These are phyloP conservation scores for Rhingia rostrata DNA, from an alignment of 2,888 invertebrate species.

Conservation along the genomic window DNA sequence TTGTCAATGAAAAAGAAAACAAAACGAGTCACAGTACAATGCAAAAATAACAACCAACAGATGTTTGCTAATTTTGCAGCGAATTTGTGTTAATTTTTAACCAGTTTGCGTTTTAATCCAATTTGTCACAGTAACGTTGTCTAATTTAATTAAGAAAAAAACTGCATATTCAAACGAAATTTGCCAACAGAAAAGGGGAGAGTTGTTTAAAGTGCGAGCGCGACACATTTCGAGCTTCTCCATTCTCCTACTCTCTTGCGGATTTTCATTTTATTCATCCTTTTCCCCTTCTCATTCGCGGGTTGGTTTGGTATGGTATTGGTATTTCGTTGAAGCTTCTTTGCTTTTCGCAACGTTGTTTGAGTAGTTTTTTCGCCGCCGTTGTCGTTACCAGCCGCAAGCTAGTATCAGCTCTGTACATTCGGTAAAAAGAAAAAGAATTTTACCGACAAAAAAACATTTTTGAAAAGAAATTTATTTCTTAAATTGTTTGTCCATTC, in stretches of 20 bases:
- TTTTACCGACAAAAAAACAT: background rate
- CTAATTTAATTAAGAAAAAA: slow-evolving; percentile 49
- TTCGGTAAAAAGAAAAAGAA: slow-evolving; percentile 16
- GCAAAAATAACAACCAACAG: slow-evolving; percentile 8
- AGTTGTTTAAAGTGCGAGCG: background rate
- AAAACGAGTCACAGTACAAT: background rate
- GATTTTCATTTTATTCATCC: slow-evolving; percentile 26
- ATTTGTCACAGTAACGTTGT: slow-evolving; percentile 9
- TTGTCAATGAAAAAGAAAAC: background rate
- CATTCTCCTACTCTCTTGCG: slow-evolving; percentile 30
- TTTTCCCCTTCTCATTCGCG: slow-evolving; percentile 2
- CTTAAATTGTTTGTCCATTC: slow-evolving; percentile 53
- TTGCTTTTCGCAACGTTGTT: slow-evolving; percentile 70
- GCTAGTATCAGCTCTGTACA: slow-evolving; percentile 26
- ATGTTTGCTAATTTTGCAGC: slow-evolving; percentile 13
- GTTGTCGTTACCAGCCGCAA: slow-evolving; percentile 66
- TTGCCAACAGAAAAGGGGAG: background rate
- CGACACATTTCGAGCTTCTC: slow-evolving; percentile 6
- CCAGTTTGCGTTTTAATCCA: slow-evolving; percentile 31
- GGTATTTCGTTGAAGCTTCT: slow-evolving; percentile 28
- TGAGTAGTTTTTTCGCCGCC: slow-evolving; percentile 73
- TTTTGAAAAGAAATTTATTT: slow-evolving; percentile 22
- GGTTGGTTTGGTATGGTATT: background rate
- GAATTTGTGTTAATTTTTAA: slow-evolving; percentile 10
- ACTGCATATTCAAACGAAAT: slow-evolving; percentile 29